Percentiles rank a stretch among this genome's conserved stretches.
phyloP scores from a whole-genome alignment of 2,888 invertebrate species.

The Pseudeuparius sepicola region DNA sequence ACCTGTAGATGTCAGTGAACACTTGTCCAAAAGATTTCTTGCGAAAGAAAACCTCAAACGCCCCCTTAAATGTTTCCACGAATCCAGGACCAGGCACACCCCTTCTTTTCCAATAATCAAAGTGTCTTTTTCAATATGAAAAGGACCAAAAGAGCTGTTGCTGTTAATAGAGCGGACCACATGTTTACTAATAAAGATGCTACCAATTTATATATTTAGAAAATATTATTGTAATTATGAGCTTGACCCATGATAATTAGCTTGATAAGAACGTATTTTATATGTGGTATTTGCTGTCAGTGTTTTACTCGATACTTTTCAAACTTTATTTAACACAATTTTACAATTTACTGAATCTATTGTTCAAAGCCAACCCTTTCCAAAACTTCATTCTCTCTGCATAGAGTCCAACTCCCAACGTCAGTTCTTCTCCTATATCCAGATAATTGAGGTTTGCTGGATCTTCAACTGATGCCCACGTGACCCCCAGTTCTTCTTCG shows the following conservation, averaged over 20 bases:
- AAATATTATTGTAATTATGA: no score
- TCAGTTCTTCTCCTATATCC: conserved; percentile 29
- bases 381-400: conserved; percentile 31
- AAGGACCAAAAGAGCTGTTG: no score
- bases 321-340: no score
- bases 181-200: no score
- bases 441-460: conserved; percentile 26
- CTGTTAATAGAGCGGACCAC: no score
- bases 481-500: conserved; percentile 23
- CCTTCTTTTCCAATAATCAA: conserved; percentile 15
- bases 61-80: conserved; percentile 15
- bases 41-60: conserved; percentile 15
- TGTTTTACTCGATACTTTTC: no score
- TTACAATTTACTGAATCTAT: no score
- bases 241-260: no score
- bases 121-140: neutral
- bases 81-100: conserved; percentile 13
- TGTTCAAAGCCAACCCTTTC: no score
- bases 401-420: conserved; percentile 27
- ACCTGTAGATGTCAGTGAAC: conserved; percentile 16
- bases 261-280: no score
- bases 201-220: no score
- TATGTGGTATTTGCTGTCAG: no score
- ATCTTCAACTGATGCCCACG: conserved; percentile 29
- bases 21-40: conserved; percentile 15